Base-by-base conservation (phyloP, 2,888 invertebrate genomes). In the Carterocephalus palaemon region DNA sequence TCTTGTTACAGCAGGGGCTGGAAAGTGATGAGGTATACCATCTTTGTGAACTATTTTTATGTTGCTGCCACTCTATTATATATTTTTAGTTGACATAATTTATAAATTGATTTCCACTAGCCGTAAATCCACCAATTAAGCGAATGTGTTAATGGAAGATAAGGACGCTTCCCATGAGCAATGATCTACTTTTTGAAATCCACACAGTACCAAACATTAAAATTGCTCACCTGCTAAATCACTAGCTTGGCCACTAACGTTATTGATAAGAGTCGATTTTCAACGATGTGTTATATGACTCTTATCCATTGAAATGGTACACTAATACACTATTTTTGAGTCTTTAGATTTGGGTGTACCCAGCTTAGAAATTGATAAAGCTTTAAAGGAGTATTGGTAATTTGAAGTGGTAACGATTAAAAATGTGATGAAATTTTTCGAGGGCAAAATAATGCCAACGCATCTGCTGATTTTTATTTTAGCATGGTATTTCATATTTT, bases 11-110 rank as follows among this genome's bases (percentile, higher is more conserved):
- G 93, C 93, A 93, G 93, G 93, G 93, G 93, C 93, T 94, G 93
- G 93, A 94, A 92, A 93, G 93, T 91, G 94, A 94, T 90, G 94
- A 94, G 94, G 94, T 94, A 92, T 88, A 89, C 83, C 85, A 85
- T 85, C 79, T 87, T 85, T 85, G 80, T 81, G 80, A 84, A 82
- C 82, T 85, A 78, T 75, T 83, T 83, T 86, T 85, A 75, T 82
- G 86, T 86, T 85, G 84, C 84, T 83, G 85, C 85, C 83, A 86
- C 84, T 84, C 73, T 68, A 78, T 83, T 80, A 81, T 82, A 67
- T 78, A 80, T 70, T 65, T 84, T 83, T 80, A 80, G 80, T 83
- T 84, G 68, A 75, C 72, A 75, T 83, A 70, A 74, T 81, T 82
- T 76, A 71, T 75, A 76, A 72, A 76, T 81, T 80, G 71, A 74